phyloP scores from a whole-genome alignment of 1,140 invertebrate species.

The Olivierus martensii region DNA sequence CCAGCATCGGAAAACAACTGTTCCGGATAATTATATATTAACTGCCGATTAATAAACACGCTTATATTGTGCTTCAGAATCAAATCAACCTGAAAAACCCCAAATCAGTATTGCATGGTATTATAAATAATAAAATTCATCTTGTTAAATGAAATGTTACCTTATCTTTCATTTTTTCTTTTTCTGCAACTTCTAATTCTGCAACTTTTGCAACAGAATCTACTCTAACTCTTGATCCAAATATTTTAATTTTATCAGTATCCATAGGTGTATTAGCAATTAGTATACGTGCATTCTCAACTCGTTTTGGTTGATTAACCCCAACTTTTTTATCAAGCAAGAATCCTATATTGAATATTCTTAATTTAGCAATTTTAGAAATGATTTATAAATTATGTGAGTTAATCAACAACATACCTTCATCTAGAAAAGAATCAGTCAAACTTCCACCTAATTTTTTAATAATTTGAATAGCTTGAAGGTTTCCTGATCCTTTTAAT shows the following conservation, averaged over 20 bases:
- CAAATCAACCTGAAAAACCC: conserved; percentile 49
- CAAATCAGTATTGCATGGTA: background rate
- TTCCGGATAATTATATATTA: conserved; percentile 99
- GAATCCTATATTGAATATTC: conserved; percentile 48
- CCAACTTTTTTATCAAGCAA: conserved; percentile 93
- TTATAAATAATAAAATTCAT: too few species aligned
- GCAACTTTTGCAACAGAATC: conserved; percentile 98
- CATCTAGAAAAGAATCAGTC: conserved; percentile 91
- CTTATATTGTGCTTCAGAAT: conserved; percentile 92
- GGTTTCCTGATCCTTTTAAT: conserved; percentile 86
- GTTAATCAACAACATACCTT: conserved; percentile 41
- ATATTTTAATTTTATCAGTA: conserved; percentile 99
- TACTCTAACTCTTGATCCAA: conserved; percentile 92
- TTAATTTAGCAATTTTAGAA: background rate
- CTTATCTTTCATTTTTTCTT: conserved; percentile 99
- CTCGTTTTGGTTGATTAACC: conserved; percentile 68
- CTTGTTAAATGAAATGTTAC: conserved; percentile 26
- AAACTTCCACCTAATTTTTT: conserved; percentile 88
- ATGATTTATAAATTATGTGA: background rate
- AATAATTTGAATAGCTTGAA: conserved; percentile 94
- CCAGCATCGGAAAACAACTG: conserved; percentile 97
- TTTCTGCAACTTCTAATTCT: conserved; percentile 93
- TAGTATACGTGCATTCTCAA: conserved; percentile 90
- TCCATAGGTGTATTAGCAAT: conserved; percentile 99
- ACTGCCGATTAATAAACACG: conserved; percentile 97